Base-by-base conservation (phyloP, 2,797 vertebrate species). In the Gila robusta region DNA sequence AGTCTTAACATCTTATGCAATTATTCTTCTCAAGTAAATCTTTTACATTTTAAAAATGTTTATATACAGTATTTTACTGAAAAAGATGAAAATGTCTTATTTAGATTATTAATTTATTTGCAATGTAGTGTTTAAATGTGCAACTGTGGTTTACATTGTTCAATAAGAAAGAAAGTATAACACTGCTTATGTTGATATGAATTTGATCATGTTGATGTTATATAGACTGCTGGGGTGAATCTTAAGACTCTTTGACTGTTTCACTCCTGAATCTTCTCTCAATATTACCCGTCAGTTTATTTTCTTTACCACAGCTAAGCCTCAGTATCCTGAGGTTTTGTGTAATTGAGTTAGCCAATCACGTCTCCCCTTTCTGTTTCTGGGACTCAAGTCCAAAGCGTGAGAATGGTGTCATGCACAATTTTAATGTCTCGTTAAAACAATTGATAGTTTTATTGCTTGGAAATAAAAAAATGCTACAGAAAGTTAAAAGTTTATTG, bases 281-380 rank as follows among this genome's bases (percentile, higher is more conserved):
- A 28, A 37, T 79, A 44, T 85, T 52, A 54, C 76, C 62, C 21
- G 0, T 54, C 35, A 56, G 83, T 79, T 85, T 85, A 85, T 85
- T 85, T 85, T 85, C 66, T 71, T 26, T 44, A 76, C 37, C 64
- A 26, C n/a, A 70, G 28, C 44, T 32, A 39, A 70, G 11, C 47
- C 44, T 84, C n/a, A 59, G 83, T 71, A 28, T 62, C 66, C 76
- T 79, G 37, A 35, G 52, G 76, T 78, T 59, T 71, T 71, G 52
- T 79, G 67, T 85, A 71, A 85, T 85, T 79, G 64, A 69, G 74
- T 85, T 71, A 85, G 49, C 66, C 49, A 59, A 84, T 78, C 82
- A 84, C 17, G 32, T 79, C 26, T 28, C 35, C 37, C 11, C 35
- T 84, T 52, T 23, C 73, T 32, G 35, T 78, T 23, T 78, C 44